Base-by-base conservation (phyloP, 2,888 invertebrate species). In the Gymnoscelis rufifasciata region DNA sequence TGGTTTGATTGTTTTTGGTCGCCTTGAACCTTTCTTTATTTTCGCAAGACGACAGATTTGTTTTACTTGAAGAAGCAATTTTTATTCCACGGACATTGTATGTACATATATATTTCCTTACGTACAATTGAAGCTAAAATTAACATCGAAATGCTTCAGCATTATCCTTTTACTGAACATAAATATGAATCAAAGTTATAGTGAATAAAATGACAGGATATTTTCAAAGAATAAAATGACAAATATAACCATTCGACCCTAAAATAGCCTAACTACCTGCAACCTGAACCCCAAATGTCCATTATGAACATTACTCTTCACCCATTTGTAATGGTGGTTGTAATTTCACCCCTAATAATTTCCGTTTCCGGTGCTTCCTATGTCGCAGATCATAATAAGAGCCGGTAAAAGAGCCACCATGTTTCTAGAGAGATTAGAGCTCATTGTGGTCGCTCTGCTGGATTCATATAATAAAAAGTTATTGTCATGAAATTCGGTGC, bases 271-370 rank as follows among this genome's bases (percentile, higher is more conserved):
- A 13, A 31, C 14, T 31, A 31, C 31, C 31, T 8, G 29, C 19
- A 19, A 2, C 5, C 19, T 5, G 5, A 19, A 19, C 26, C 26
- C 2, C 8, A 33, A 33, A 35, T 23, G 19, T 15, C 14, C 35
- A 35, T 23, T 35, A 40, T 30, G n/a, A 38, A 38, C 33, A 44
- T 38, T 33, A 35, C 31, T 38, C 38, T 35, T 23, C 33, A 24
- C 24, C 42, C 33, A 38, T 38, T 36, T 36, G 15, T 36, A 30
- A 27, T 27, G 31, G 30, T 35, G 43, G 23, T 43, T 44, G 48
- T 48, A 40, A 43, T 44, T 44, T 44, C 27, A 37, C 37, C 48
- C 43, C 31, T 30, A 36, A 48, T 49, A 40, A 49, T 49, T 41
- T 44, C 27, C 12, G 27, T 48, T 47, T 39, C 43, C 43, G 30